Base-by-base conservation (phyloP, 2,797 vertebrate genomes). In the Danio aesculapii region DNA sequence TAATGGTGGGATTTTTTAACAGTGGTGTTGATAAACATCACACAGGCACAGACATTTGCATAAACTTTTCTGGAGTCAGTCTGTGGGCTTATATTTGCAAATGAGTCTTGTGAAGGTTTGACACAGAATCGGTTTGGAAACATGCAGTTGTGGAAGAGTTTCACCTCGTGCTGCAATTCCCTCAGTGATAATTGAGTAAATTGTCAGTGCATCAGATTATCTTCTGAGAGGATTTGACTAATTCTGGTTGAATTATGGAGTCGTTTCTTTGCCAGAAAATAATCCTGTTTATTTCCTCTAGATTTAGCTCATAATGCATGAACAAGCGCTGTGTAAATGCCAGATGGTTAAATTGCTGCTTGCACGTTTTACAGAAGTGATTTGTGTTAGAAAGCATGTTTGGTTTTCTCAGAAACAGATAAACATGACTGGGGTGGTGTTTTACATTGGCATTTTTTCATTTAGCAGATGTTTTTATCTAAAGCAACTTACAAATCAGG, bases 81-180 rank as follows among this genome's bases (percentile, higher is more conserved):
- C 91, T 90, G 88, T 81, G 77, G 89, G 90, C 92, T 92, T 92
- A 91, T 89, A 90, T 88, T 89, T 90, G 90, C 87, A 90, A 91
- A 90, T 90, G 85, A 91, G 85, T 7, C 16, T 81, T 87, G 79
- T 46, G 75, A 83, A 83, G 87, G 89, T 85, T 79, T 76, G 73
- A 80, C 84, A 84, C 79, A 84, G 88, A 84, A 83, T 88, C 83
- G 69, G 84, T 90, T 90, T 89, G 47, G 82, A 50, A 77, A 71
- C 83, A 82, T 80, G 59, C 55, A 82, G 72, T 44, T 69, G 14
- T 49, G 69, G 52, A 79, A 64, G 85, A 84, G 86, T 86, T 87
- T 80, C 83, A 75, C 83, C 68, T 73, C 75, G 73, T 52, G 14
- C 84, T 83, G 67, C 77, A 82, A 66, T 81, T 63, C 46, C 21